Base-by-base conservation (phyloP, 2,888 invertebrate species). In the Thereva unica region DNA sequence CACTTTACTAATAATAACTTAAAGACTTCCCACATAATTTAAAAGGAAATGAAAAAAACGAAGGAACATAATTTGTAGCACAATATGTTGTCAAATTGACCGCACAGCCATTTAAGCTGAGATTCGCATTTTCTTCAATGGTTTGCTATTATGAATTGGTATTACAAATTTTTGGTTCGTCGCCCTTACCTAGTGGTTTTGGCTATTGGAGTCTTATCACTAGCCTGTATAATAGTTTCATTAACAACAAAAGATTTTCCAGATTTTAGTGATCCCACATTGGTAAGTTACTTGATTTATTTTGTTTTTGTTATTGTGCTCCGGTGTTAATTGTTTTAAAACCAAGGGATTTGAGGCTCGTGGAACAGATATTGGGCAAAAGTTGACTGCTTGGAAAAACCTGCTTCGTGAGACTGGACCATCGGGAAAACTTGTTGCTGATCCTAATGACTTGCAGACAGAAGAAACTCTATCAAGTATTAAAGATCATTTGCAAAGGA, bases 321-420 rank as follows among this genome's bases (percentile, higher is more conserved):
- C 34, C 44, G 35, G 34, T 54, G 40, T 6, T 23, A 64, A 40
- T 41, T 56, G 6, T 50, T 67, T 41, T 54, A 3, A n/a, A 9
- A 77, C 78, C 8, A 74, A 94, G 87, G 96, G 96, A 4, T 97
- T 96, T 82, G 94, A 95, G 79, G 90, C 95, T 9, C 85, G 96
- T 70, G 95, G 95, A n/a, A 96, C 95, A 1, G 82, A 84, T 52
- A 84, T 96, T 74, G 88, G 93, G 3, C 86, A 91, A 76, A 86
- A 93, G 64, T 83, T 92, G 71, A 89, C 89, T 52, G 88, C 95
- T 38, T 95, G 93, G 92, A 85, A 89, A 74, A 94, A 95, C 82
- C 85, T 96, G 61, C 82, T 90, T 68, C 88, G 91, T 75, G 88
- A 90, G 75, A 89, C 89, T 1, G 84, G 86, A 72, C 86, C 87